Evolutionary conservation across 2,113 vertebrate genomes (phyloP).

Genomic region (Sturnira hondurensis): DNA sequence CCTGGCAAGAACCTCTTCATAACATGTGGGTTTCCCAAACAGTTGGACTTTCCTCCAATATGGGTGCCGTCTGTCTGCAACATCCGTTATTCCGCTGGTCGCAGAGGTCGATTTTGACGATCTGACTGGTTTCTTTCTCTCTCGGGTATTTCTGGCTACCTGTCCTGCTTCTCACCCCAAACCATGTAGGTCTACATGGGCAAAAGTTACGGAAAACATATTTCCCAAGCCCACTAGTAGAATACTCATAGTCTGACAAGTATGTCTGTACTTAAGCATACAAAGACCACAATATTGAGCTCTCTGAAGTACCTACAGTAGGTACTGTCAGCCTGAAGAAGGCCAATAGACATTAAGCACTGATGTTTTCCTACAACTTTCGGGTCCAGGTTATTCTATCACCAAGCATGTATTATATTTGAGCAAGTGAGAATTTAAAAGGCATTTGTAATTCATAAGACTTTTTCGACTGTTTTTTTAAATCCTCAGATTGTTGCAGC

Average conservation of each 20-base stretch:
- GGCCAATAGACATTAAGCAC: neutral
- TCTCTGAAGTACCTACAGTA: neutral
- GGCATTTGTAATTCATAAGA: neutral
- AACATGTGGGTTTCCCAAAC: neutral
- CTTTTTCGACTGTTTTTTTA: neutral
- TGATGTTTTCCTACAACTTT: neutral
- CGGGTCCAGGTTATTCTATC: neutral
- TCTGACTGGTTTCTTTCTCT: neutral
- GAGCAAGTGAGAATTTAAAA: neutral
- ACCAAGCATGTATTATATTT: neutral
- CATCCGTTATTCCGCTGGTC: neutral
- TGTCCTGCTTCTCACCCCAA: neutral
- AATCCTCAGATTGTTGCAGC: neutral
- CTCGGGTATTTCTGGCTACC: neutral
- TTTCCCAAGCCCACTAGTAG: neutral
- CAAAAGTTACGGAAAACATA: neutral
- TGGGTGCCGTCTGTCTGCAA: neutral
- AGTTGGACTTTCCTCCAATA: neutral
- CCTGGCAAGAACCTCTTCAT: neutral
- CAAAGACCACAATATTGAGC: neutral
- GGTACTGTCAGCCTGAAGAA: neutral
- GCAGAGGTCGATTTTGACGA: neutral
- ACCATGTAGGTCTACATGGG: neutral
- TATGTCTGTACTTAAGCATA: neutral
- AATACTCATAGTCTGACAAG: neutral